phyloP scores from a whole-genome alignment of 2,113 vertebrate genomes.

The Callipepla californica region DNA sequence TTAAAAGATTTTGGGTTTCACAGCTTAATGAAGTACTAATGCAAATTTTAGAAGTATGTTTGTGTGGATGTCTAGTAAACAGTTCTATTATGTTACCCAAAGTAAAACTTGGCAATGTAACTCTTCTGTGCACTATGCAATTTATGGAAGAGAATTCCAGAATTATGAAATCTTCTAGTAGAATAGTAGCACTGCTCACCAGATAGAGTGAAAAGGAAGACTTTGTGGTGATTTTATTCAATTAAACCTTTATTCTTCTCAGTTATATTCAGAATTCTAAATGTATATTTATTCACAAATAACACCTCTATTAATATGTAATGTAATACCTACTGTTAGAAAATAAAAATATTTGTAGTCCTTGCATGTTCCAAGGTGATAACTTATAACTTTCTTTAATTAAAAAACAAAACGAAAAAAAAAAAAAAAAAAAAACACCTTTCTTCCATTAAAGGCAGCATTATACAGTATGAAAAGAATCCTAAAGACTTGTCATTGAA shows the following conservation, averaged over 20 bases:
- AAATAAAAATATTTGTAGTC: background rate
- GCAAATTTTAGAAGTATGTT: background rate
- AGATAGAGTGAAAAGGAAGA: background rate
- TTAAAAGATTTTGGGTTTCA: background rate
- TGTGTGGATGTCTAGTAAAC: background rate
- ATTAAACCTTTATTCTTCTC: background rate
- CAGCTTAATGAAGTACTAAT: background rate
- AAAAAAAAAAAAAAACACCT: background rate
- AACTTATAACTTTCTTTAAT: background rate
- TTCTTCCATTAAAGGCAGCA: background rate
- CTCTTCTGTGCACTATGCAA: background rate
- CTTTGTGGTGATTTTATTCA: background rate
- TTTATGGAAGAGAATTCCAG: background rate
- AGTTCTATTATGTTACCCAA: background rate
- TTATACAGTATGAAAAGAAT: background rate
- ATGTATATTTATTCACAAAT: background rate
- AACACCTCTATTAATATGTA: background rate
- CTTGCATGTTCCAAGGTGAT: background rate
- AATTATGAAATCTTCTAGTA: background rate
- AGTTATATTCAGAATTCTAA: background rate
- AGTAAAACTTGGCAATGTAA: background rate
- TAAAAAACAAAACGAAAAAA: background rate
- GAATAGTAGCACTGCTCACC: background rate
- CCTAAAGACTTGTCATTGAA: background rate
- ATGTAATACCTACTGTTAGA: background rate